These are phyloP conservation scores for Heliocidaris erythrogramma DNA, from an alignment of 35 echinoderm and acorn worm genomes.

Conservation along the genomic window DNA sequence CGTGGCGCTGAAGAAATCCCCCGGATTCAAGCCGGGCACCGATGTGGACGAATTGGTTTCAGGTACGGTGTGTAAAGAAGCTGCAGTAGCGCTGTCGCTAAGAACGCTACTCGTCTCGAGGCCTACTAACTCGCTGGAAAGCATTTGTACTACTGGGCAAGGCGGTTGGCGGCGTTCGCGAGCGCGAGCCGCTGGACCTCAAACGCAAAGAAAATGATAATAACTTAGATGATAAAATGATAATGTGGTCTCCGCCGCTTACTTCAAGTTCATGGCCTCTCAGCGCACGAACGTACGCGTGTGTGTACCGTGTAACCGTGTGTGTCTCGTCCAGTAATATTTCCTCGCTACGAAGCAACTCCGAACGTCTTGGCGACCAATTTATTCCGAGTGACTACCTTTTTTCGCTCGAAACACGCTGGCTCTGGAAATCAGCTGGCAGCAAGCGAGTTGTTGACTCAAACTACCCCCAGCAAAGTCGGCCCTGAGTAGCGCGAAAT, in stretches of 20 bases:
- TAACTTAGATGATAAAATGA: conserved; percentile 47
- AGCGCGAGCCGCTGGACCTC: background rate
- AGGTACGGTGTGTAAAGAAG: conserved; percentile 33
- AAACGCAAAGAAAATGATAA: conserved; percentile 33
- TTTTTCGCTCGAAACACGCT: background rate
- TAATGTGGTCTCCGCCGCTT: conserved; percentile 17
- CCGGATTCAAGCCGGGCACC: conserved; percentile 48
- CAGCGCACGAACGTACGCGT: conserved; percentile 24
- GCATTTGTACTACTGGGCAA: conserved; percentile 56
- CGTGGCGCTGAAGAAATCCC: conserved; percentile 65
- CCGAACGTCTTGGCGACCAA: background rate
- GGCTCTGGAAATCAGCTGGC: background rate
- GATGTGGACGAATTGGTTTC: conserved; percentile 48
- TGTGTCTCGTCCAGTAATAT: conserved; percentile 4
- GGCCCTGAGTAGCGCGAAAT: conserved; percentile 19
- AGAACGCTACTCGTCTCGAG: conserved; percentile 77
- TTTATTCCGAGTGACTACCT: background rate
- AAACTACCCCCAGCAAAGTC: conserved; percentile 28
- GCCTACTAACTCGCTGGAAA: conserved; percentile 80
- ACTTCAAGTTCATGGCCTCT: conserved; percentile 30
- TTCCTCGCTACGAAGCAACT: background rate
- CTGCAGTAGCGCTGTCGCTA: conserved; percentile 60
- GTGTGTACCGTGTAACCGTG: background rate
- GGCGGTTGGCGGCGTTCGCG: background rate
- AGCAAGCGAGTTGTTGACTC: conserved; percentile 8